phyloP scores from a whole-genome alignment of 1,140 invertebrate species.

The Aphis gossypii region DNA sequence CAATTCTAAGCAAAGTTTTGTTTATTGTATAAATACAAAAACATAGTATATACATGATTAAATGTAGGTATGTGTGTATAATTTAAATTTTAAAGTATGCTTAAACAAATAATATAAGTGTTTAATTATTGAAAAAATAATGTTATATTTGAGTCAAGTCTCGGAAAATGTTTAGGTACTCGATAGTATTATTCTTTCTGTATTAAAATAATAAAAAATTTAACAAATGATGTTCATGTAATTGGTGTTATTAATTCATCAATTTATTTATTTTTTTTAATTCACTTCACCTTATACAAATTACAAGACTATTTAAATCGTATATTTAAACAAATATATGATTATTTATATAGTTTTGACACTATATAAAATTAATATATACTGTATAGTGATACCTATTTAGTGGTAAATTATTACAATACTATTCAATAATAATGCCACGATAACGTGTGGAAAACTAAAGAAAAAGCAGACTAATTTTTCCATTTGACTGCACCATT shows the following conservation, averaged over 20 bases:
- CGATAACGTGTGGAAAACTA: not conserved
- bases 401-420: not conserved
- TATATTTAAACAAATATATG: not conserved
- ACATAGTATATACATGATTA: no score
- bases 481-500: not conserved
- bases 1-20: no score
- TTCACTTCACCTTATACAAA: no score
- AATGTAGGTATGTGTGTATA: no score
- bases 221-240: not conserved
- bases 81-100: no score
- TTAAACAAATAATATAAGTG: no score
- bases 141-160: no score
- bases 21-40: no score
- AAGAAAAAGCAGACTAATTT: not conserved
- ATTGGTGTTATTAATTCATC: no score
- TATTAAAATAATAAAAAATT: not conserved
- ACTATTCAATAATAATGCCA: not conserved
- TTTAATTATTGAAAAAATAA: no score
- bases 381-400: not conserved
- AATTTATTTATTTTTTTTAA: no score
- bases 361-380: not conserved
- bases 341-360: not conserved
- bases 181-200: not conserved
- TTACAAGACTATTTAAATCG: not conserved
- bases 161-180: not conserved